These are phyloP conservation scores for Phlogophora meticulosa DNA, from an alignment of 2,888 invertebrate species.

Conservation along the genomic window DNA sequence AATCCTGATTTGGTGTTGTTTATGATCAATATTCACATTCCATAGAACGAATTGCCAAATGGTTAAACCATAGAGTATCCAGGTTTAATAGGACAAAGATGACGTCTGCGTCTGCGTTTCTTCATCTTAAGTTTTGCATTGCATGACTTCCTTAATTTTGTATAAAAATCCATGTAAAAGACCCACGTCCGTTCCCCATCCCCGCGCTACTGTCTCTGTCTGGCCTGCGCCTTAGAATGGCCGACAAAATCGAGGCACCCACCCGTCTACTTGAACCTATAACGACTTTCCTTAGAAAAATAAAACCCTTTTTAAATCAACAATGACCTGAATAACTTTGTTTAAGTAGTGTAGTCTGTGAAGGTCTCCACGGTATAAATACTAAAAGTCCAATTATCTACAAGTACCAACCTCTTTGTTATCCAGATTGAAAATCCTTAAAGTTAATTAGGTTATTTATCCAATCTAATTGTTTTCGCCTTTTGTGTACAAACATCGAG, in stretches of 20 bases:
- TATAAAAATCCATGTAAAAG: too few relatives aligned
- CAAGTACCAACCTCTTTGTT: constrained; percentile 12
- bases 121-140: too few relatives aligned
- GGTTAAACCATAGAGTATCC: too few relatives aligned
- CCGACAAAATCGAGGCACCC: background rate
- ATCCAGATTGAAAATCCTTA: constrained; percentile 32
- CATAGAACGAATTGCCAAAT: too few relatives aligned
- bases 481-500: constrained; percentile 25
- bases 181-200: too few relatives aligned
- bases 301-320: constrained; percentile 20
- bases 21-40: too few relatives aligned
- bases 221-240: too few relatives aligned
- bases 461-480: constrained; percentile 42
- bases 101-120: too few relatives aligned
- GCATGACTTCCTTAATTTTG: too few relatives aligned
- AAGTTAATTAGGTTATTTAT: constrained; percentile 51
- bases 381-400: constrained; percentile 30
- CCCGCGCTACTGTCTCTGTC: too few relatives aligned
- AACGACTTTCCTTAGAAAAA: constrained; percentile 18
- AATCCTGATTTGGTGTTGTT: too few relatives aligned
- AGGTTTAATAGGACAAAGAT: too few relatives aligned
- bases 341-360: background rate
- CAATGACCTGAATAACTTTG: background rate
- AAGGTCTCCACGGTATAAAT: background rate
- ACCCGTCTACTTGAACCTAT: background rate